Percentiles rank a stretch among this genome's conserved stretches.
These are phyloP conservation scores for Eutrigla gurnardus DNA, from an alignment of 2,797 vertebrate species.

Conservation along the genomic window DNA sequence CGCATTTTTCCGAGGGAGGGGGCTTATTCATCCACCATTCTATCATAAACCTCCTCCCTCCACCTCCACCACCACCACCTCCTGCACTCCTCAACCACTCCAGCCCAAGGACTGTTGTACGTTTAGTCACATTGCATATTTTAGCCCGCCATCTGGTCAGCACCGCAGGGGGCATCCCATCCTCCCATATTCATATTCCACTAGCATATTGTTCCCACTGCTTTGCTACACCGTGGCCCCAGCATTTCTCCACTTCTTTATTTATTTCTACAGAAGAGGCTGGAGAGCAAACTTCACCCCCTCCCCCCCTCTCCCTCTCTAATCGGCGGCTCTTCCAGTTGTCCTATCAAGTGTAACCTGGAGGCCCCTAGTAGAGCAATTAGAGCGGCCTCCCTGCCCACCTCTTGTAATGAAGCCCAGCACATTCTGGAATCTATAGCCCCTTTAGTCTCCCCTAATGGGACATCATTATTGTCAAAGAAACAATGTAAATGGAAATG, in stretches of 20 bases:
- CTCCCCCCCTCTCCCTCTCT: conserved; percentile 33
- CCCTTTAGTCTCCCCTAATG: conserved; percentile 99
- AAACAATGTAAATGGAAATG: conserved; percentile 99
- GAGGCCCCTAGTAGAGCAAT: conserved; percentile 99
- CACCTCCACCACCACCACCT: conserved; percentile 20
- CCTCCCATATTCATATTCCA: conserved; percentile 92
- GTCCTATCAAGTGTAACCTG: conserved; percentile 99
- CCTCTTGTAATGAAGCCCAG: conserved; percentile 99
- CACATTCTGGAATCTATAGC: conserved; percentile 99
- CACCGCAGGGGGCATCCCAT: conserved; percentile 89
- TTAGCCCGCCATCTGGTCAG: conserved; percentile 96
- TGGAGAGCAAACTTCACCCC: conserved; percentile 63
- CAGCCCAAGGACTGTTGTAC: conserved; percentile 73
- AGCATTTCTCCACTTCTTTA: conserved; percentile 72
- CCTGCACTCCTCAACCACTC: conserved; percentile 55
- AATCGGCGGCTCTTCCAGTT: conserved; percentile 91
- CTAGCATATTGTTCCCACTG: conserved; percentile 97
- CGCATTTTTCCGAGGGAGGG: conserved; percentile 20
- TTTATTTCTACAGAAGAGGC: conserved; percentile 75
- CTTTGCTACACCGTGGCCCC: conserved; percentile 84
- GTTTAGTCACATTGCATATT: conserved; percentile 92
- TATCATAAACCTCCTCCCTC: conserved; percentile 58
- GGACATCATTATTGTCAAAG: conserved; percentile 99
- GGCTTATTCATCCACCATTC: conserved; percentile 48
- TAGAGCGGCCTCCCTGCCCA: conserved; percentile 98